phyloP scores from a whole-genome alignment of 2,888 invertebrate genomes.

The Stenolophus ochropezus region DNA sequence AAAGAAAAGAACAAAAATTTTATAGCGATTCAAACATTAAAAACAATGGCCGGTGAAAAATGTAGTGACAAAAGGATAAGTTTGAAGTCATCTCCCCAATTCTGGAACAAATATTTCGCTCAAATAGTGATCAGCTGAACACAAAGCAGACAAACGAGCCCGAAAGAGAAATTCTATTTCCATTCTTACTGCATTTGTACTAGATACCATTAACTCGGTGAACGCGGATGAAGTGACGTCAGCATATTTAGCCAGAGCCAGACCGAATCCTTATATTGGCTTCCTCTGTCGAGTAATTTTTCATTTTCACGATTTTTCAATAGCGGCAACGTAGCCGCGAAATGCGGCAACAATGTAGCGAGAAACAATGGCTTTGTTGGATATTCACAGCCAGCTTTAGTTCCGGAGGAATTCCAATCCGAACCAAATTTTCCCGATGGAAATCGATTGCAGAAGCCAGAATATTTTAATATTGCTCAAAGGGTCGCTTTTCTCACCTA shows the following conservation, averaged over 20 bases:
- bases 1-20: too few relatives aligned
- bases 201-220: slow-evolving; percentile 24
- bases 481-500: too few relatives aligned
- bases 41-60: too few relatives aligned
- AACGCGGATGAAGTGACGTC: slow-evolving; percentile 16
- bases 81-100: neutral
- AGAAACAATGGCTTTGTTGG: slow-evolving; percentile 27
- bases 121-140: neutral
- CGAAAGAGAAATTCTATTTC: neutral
- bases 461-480: neutral
- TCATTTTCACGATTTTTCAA: slow-evolving; percentile 54
- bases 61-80: neutral
- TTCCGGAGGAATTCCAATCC: neutral
- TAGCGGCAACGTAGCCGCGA: slow-evolving; percentile 13
- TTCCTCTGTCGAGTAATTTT: slow-evolving; percentile 51
- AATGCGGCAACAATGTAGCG: slow-evolving; percentile 25
- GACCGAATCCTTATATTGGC: slow-evolving; percentile 39
- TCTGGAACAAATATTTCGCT: neutral
- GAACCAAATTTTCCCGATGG: neutral
- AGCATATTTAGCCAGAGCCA: slow-evolving; percentile 19
- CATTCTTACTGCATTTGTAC: slow-evolving; percentile 8
- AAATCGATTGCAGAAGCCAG: neutral
- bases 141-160: neutral
- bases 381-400: neutral
- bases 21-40: too few relatives aligned